These are phyloP conservation scores for Psilopogon haemacephalus DNA, from an alignment of 2,113 vertebrate species.

Conservation along the genomic window DNA sequence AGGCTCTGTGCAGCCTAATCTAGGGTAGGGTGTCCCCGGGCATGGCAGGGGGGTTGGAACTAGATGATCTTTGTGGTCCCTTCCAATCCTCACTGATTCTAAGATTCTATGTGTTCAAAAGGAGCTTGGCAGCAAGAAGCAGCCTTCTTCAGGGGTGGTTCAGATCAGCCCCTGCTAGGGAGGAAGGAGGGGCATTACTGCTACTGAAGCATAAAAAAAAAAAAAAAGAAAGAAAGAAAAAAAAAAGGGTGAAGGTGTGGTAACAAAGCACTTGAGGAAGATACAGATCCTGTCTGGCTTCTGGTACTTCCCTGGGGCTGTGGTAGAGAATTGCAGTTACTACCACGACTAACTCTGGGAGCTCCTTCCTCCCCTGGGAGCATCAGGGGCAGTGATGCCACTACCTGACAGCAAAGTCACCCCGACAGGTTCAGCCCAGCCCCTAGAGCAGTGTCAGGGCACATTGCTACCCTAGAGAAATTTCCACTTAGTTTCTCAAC, in stretches of 20 bases:
- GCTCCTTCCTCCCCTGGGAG: not conserved
- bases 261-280: not conserved
- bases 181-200: not conserved
- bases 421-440: no score
- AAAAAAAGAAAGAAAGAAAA: not conserved
- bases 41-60: no score
- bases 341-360: accelerated
- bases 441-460: accelerated
- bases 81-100: no score
- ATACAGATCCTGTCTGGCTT: accelerated
- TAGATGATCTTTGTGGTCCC: no score
- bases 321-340: not conserved
- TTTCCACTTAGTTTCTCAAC: not conserved
- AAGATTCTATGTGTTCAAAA: not conserved
- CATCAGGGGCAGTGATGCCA: not conserved
- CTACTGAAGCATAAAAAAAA: not conserved
- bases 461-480: not conserved
- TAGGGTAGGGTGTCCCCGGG: no score
- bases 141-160: accelerated
- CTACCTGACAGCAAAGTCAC: no score
- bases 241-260: not conserved
- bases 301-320: accelerated
- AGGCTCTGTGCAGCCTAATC: no score
- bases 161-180: not conserved
- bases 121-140: not conserved